Evolutionary conservation across 2,797 vertebrate genomes (phyloP).

Genomic region (Garrulus glandarius): DNA sequence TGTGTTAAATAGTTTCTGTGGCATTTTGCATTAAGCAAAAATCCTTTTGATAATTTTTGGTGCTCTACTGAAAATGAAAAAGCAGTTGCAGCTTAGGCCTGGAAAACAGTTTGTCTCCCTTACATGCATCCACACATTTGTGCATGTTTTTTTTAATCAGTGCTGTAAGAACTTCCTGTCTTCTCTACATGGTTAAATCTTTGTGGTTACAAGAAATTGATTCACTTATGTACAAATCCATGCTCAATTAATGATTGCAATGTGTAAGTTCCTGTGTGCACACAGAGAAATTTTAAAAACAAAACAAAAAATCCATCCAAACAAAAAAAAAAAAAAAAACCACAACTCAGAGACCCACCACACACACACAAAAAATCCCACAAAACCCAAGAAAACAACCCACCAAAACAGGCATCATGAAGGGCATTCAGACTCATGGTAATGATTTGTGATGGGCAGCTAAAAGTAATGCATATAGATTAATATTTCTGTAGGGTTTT

Average conservation of each 20-base stretch:
- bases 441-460: background rate
- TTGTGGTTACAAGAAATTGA: background rate
- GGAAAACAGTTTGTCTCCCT: background rate
- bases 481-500: background rate
- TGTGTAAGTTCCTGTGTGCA: background rate
- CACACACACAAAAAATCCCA: background rate
- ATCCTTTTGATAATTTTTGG: background rate
- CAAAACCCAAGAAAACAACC: background rate
- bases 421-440: background rate
- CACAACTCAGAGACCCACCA: background rate
- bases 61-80: background rate
- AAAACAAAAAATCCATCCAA: background rate
- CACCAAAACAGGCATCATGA: background rate
- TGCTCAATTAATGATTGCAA: background rate
- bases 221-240: background rate
- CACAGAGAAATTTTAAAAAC: background rate
- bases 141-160: background rate
- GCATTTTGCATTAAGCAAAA: background rate
- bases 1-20: background rate
- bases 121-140: background rate
- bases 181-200: background rate
- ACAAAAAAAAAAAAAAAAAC: no score
- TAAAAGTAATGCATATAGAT: background rate
- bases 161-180: background rate
- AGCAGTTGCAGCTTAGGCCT: background rate